Percentiles rank a stretch among this genome's conserved stretches.
These are phyloP conservation scores for Melieria crassipennis DNA, from an alignment of 2,888 invertebrate species.

Conservation along the genomic window DNA sequence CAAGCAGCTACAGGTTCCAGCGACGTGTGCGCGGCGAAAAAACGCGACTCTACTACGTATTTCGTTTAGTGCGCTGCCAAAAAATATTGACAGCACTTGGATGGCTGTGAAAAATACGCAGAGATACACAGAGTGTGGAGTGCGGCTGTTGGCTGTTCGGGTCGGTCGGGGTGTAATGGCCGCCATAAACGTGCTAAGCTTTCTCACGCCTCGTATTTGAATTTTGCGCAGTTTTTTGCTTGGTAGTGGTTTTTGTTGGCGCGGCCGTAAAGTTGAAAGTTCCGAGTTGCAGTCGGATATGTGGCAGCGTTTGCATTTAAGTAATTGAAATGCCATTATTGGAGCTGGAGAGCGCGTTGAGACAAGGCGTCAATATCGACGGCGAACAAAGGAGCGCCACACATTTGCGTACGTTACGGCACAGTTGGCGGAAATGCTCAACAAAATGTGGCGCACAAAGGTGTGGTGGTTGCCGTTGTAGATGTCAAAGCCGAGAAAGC, in stretches of 20 bases:
- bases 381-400: background rate
- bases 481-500: background rate
- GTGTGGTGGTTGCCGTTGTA: background rate
- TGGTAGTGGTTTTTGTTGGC: conserved; percentile 3
- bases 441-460: background rate
- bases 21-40: no score
- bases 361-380: no score
- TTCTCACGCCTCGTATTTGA: background rate
- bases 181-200: no score
- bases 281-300: background rate
- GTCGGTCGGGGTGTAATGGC: no score
- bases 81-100: no score
- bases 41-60: no score
- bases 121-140: no score
- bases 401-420: background rate
- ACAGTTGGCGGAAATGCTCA: no score
- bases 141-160: no score
- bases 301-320: conserved; percentile 18
- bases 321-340: conserved; percentile 31
- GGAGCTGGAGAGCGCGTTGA: background rate
- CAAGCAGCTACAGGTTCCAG: no score
- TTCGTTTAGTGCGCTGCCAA: no score
- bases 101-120: no score
- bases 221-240: conserved; percentile 5
- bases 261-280: background rate